Percentiles rank a stretch among this genome's conserved stretches.
Conservation (phyloP, 2,797 vertebrate genomes). For the Malacoctenus gilli region DNA sequence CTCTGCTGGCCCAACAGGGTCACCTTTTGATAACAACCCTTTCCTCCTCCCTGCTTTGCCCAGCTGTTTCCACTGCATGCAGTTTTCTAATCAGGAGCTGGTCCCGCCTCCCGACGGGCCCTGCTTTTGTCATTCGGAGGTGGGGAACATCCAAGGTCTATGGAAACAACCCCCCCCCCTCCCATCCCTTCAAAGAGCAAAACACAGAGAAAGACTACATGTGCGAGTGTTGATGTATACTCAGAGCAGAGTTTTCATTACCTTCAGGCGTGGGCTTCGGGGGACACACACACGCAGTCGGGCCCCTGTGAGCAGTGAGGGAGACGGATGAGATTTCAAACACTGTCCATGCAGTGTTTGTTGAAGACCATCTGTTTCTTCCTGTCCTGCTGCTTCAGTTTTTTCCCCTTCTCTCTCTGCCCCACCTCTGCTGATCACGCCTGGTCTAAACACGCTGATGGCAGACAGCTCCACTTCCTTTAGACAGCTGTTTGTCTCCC, state of each 20-base stretch:
- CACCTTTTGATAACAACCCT: slow-evolving; percentile 64
- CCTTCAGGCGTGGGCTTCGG: slow-evolving; percentile 31
- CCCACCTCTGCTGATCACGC: slow-evolving; percentile 57
- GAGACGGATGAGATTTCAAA: slow-evolving; percentile 72
- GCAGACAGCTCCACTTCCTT: slow-evolving; percentile 54
- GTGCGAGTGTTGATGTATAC: slow-evolving; percentile 48
- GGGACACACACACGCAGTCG: slow-evolving; percentile 3
- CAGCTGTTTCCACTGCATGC: slow-evolving; percentile 76
- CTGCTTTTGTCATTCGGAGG: slow-evolving; percentile 59
- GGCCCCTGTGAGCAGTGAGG: slow-evolving; percentile 14
- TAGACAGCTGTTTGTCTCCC: slow-evolving; percentile 63
- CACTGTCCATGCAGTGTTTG: slow-evolving; percentile 69
- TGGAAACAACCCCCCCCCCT: slow-evolving; percentile 39
- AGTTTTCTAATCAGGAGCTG: slow-evolving; percentile 70
- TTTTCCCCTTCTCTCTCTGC: slow-evolving; percentile 31
- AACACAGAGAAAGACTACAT: slow-evolving; percentile 38
- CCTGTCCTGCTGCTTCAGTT: slow-evolving; percentile 68
- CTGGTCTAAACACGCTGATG: slow-evolving; percentile 58
- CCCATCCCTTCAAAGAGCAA: slow-evolving; percentile 15
- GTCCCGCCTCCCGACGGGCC: slow-evolving; percentile 48
- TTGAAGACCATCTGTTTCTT: slow-evolving; percentile 77
- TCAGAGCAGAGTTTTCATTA: slow-evolving; percentile 63
- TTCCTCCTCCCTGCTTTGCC: slow-evolving; percentile 51
- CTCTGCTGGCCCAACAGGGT: slow-evolving; percentile 48
- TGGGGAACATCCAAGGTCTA: slow-evolving; percentile 41